Conservation (phyloP, 2,113 vertebrate genomes). For the Candoia aspera region DNA sequence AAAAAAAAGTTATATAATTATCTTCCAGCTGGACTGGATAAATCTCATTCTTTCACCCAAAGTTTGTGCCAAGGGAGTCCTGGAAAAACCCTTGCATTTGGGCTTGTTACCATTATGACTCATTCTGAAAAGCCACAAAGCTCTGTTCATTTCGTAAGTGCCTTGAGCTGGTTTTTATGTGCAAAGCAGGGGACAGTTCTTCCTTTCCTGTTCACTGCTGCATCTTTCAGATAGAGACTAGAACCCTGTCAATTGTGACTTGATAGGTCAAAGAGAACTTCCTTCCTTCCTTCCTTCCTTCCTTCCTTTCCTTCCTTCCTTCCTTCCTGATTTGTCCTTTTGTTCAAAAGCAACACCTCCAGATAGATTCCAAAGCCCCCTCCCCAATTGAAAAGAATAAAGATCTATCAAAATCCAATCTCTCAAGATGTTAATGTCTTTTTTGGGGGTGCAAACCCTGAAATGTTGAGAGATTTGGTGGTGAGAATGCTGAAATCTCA, state of each 20-base stretch:
- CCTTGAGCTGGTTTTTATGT: not conserved
- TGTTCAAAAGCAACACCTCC: not conserved
- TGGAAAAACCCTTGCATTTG: constrained; percentile 14
- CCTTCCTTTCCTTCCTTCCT: not conserved
- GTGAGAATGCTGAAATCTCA: too few relatives aligned
- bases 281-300: not conserved
- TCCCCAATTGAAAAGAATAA: too few relatives aligned
- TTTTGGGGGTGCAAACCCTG: too few relatives aligned
- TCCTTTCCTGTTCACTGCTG: not conserved
- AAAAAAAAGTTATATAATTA: not conserved
- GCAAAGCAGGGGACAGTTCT: not conserved
- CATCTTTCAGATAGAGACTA: not conserved
- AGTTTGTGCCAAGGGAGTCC: not conserved
- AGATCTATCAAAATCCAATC: too few relatives aligned
- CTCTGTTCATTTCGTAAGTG: constrained; percentile 5
- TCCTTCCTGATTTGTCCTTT: not conserved
- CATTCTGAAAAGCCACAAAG: not conserved
- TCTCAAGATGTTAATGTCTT: too few relatives aligned
- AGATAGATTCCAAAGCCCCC: too few relatives aligned
- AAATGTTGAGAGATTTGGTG: too few relatives aligned
- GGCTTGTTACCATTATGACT: not conserved
- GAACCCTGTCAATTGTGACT: not conserved
- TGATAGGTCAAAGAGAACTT: not conserved
- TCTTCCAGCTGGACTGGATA: not conserved
- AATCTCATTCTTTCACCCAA: not conserved